Conservation (phyloP, 2,113 vertebrate genomes). For the Athene noctua region DNA sequence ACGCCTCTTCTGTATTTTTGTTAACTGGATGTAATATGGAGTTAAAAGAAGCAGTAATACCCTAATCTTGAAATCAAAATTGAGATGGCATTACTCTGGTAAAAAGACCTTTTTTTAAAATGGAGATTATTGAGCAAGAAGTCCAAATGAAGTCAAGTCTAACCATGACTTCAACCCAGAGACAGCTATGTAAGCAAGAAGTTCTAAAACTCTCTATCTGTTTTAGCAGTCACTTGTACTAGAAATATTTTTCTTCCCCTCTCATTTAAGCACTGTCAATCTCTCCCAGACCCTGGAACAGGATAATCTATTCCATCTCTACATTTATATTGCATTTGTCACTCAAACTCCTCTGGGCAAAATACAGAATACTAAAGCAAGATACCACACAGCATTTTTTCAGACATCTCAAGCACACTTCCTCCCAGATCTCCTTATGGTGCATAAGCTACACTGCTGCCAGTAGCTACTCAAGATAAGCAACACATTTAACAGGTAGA, state of each 20-base stretch:
- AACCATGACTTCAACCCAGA: neutral
- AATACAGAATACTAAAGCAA: conserved; percentile 3
- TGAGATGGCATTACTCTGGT: no score
- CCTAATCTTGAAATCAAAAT: neutral
- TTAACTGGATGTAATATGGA: neutral
- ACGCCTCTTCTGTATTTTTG: neutral
- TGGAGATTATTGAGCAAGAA: neutral
- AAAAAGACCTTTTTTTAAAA: neutral
- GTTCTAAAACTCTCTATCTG: neutral
- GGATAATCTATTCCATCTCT: conserved; percentile 31
- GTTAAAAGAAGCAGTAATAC: neutral
- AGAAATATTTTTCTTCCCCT: neutral
- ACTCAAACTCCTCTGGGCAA: conserved; percentile 35
- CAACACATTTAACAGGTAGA: neutral
- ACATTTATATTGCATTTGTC: conserved; percentile 40
- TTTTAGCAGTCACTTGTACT: neutral
- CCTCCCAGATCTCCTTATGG: neutral
- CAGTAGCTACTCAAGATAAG: conserved; percentile 19
- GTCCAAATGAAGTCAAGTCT: neutral
- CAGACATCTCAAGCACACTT: neutral
- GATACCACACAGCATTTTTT: neutral
- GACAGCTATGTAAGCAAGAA: neutral
- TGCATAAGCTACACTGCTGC: neutral
- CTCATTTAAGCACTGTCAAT: conserved; percentile 23
- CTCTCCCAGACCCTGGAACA: neutral